Evolutionary conservation across 2,113 vertebrate species (phyloP), one percentile per base, ranked within the genome.

Genomic region (Pampusana beccarii): DNA sequence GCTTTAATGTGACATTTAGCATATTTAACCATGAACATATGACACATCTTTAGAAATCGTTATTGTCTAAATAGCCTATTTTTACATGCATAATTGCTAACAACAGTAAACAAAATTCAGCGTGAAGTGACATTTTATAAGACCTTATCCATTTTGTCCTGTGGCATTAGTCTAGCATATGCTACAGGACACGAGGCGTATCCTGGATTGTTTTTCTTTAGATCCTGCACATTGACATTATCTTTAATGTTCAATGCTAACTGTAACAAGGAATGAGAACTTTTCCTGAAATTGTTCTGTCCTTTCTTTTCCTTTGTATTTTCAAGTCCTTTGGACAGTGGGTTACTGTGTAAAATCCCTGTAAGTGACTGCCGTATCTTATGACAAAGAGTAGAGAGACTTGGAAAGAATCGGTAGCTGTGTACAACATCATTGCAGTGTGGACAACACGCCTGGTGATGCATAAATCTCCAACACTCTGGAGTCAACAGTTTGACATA

Each of bases 11-110:
- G 94, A 84, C 91, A 86, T 94, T 92, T 93, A 90, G 34, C 80
- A 94, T 94, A 94, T 97, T 96, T 93, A 97, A 69, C 93, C 31
- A 80, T 56, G 93, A 89, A 83, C 75, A 78, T 74, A 95, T 86
- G 81, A 88, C 71, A 96, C 69, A 21, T 95, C 93, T 96, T 85
- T 95, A 95, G 70, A 97, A 90, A 84, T 57, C 21, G n/a, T 90
- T 93, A 46, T 75, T 64, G 62, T 79, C 36, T 69, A 92, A 92
- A 84, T 85, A 80, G 20, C 91, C 51, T 64, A 78, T 94, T 94
- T 95, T 92, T 70, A 88, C 86, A 92, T 82, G 44, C 38, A 8
- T 93, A 94, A 95, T 92, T 96, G 84, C 58, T 90, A 89, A 85
- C 74, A 79, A 82, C 46, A 80, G 89, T 88, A 96, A 97, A 92